phyloP scores from a whole-genome alignment of 2,797 vertebrate genomes.

The Limosa lapponica region DNA sequence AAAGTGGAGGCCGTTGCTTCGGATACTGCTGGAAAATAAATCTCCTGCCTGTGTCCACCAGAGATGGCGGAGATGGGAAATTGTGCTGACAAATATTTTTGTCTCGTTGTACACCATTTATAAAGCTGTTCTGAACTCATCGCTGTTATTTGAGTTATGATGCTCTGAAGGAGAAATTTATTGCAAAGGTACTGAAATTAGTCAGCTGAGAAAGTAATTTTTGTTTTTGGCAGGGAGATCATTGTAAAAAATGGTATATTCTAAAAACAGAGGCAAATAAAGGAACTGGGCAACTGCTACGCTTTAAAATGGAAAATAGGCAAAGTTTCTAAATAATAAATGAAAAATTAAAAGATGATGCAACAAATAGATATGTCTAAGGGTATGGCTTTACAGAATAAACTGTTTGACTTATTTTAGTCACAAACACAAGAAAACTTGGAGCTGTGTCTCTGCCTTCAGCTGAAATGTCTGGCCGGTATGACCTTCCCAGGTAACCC shows the following conservation, averaged over 20 bases:
- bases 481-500: neutral
- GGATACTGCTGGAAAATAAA: slow-evolving; percentile 32
- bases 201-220: slow-evolving; percentile 4
- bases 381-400: neutral
- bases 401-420: too few relatives aligned
- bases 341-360: neutral
- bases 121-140: neutral
- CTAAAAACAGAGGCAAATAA: neutral
- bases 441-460: neutral
- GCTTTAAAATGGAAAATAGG: neutral
- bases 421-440: neutral
- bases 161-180: neutral
- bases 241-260: neutral
- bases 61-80: neutral
- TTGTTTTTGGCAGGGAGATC: neutral
- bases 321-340: neutral
- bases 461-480: neutral
- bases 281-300: neutral
- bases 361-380: neutral
- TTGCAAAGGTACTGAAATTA: neutral
- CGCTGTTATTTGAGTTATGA: neutral
- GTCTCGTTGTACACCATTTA: neutral
- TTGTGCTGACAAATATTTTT: neutral
- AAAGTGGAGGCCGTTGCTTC: slow-evolving; percentile 6
- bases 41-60: neutral